Conservation (phyloP, 2,888 invertebrate species). For the Cataglyphis livida region DNA sequence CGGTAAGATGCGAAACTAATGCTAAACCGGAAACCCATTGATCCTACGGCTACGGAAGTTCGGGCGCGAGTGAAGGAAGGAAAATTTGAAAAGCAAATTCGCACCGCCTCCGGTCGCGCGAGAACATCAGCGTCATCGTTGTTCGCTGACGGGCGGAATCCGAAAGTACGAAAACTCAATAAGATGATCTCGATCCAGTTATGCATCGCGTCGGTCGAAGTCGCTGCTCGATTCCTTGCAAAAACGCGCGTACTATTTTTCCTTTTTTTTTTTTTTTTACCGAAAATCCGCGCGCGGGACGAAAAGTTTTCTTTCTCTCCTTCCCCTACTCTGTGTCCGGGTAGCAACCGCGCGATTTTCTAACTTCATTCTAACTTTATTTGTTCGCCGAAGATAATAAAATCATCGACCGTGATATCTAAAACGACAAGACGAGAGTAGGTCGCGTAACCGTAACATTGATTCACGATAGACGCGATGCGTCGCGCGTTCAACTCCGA, state of each 20-base stretch:
- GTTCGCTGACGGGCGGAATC: slow-evolving; percentile 60
- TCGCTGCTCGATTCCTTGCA: neutral
- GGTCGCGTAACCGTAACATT: slow-evolving; percentile 18
- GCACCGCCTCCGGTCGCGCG: slow-evolving; percentile 35
- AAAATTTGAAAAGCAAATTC: slow-evolving; percentile 68
- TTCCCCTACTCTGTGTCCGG: too few relatives aligned
- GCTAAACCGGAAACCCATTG: slow-evolving; percentile 51
- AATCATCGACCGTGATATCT: slow-evolving; percentile 39
- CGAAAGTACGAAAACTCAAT: slow-evolving; percentile 72
- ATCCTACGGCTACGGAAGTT: slow-evolving; percentile 57
- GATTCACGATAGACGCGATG: slow-evolving; percentile 26
- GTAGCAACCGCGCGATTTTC: slow-evolving; percentile 21
- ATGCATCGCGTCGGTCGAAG: slow-evolving; percentile 60
- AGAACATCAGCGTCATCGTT: slow-evolving; percentile 44
- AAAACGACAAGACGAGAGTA: neutral
- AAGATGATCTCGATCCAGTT: slow-evolving; percentile 65
- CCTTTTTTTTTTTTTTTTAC: neutral
- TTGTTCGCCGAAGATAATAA: slow-evolving; percentile 41
- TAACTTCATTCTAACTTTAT: slow-evolving; percentile 48
- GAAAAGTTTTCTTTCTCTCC: slow-evolving; percentile 16
- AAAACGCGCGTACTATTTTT: neutral
- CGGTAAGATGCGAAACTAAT: slow-evolving; percentile 34
- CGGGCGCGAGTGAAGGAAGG: slow-evolving; percentile 47
- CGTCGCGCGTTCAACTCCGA: neutral
- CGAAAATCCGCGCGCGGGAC: slow-evolving; percentile 23